Evolutionary conservation across 2,113 vertebrate genomes (phyloP).

Genomic region (Emydocephalus ijimae): DNA sequence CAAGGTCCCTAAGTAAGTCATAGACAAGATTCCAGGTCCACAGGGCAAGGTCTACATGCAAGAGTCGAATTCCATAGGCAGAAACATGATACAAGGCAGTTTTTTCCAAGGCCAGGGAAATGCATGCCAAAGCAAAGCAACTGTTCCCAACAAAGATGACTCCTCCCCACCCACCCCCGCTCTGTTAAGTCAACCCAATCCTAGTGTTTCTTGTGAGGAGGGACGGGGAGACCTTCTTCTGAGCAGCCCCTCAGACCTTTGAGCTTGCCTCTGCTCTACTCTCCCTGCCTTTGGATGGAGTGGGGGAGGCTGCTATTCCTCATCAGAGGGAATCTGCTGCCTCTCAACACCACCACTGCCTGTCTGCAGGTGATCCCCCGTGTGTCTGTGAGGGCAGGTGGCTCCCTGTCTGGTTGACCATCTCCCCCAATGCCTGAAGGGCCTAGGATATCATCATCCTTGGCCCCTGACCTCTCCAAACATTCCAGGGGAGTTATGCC

Average conservation of each 20-base stretch:
- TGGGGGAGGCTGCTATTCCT: not conserved
- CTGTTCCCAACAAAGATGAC: not conserved
- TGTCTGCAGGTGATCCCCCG: too few relatives aligned
- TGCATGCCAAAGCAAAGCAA: not conserved
- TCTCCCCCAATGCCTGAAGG: not conserved
- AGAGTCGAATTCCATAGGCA: not conserved
- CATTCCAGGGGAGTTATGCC: not conserved
- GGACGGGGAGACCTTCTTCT: not conserved
- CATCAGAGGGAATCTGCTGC: not conserved
- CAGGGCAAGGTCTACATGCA: not conserved
- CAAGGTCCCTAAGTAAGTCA: not conserved
- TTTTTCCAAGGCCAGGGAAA: not conserved
- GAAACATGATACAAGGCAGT: not conserved
- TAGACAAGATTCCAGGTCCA: not conserved
- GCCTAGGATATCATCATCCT: not conserved
- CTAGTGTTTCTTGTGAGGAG: not conserved
- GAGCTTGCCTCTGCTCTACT: not conserved
- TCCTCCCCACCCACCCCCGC: not conserved
- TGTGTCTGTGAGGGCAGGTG: too few relatives aligned
- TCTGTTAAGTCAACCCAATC: not conserved
- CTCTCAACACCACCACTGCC: not conserved
- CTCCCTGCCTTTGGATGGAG: not conserved
- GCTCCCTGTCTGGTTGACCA: too few relatives aligned
- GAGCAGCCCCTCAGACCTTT: not conserved
- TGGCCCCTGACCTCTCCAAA: not conserved